Conservation (phyloP, 2,113 vertebrate species). For the Chinchilla lanigera region DNA sequence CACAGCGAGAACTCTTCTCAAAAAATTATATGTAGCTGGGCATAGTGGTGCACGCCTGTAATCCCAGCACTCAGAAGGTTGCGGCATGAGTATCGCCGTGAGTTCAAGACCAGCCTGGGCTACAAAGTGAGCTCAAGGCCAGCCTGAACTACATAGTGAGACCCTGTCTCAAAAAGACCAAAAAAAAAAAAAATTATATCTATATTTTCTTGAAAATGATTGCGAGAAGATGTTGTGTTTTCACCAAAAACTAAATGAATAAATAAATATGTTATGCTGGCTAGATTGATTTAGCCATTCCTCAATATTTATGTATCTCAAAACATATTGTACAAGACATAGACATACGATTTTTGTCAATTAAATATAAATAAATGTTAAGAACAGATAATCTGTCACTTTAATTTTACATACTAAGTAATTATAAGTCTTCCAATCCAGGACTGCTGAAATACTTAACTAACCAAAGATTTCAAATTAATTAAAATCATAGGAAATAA, state of each 20-base stretch:
- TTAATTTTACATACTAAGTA: slow-evolving; percentile 49
- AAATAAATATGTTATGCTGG: neutral
- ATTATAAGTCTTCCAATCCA: slow-evolving; percentile 51
- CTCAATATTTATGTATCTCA: neutral
- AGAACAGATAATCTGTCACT: neutral
- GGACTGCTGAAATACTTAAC: neutral
- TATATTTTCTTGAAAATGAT: neutral
- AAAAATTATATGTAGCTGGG: neutral
- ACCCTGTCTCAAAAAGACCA: too few relatives aligned
- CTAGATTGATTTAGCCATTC: too few relatives aligned
- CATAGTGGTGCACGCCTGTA: too few relatives aligned
- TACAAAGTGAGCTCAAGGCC: too few relatives aligned
- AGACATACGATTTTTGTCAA: neutral
- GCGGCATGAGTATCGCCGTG: too few relatives aligned
- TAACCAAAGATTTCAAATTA: slow-evolving; percentile 29
- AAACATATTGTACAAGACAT: neutral
- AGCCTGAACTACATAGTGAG: too few relatives aligned
- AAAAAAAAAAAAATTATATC: neutral
- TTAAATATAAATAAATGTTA: neutral
- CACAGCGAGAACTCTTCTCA: neutral
- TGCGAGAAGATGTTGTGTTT: too few relatives aligned
- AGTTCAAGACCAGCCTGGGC: too few relatives aligned
- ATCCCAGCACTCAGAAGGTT: too few relatives aligned
- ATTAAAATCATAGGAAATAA: neutral
- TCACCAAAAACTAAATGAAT: neutral